Conservation (phyloP, 2,797 vertebrate species). For the Crocidura indochinensis region DNA sequence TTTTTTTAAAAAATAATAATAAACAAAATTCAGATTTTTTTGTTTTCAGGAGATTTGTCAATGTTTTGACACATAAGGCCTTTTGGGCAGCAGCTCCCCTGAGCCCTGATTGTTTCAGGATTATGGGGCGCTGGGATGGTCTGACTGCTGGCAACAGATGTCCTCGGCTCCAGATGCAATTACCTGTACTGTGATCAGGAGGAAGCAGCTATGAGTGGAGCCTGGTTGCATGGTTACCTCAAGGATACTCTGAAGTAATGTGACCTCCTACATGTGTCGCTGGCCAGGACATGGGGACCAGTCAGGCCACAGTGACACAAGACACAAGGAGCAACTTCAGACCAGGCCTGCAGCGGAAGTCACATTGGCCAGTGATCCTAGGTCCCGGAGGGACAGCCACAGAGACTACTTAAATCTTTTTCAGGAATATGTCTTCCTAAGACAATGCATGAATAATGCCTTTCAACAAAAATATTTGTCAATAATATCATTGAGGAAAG, state of each 20-base stretch:
- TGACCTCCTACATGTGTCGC: neutral
- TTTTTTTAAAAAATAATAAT: too few species aligned
- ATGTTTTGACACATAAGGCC: neutral
- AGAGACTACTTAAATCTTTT: too few species aligned
- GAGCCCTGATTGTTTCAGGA: constrained; percentile 7
- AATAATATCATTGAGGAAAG: constrained; percentile 9
- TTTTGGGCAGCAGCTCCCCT: neutral
- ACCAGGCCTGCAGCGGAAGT: neutral
- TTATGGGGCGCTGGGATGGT: neutral
- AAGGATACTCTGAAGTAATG: constrained; percentile 64
- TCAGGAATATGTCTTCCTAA: too few species aligned
- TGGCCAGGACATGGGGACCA: neutral
- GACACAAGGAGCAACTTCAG: neutral
- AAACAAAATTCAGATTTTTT: neutral
- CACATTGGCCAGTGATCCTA: neutral
- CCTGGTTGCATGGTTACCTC: constrained; percentile 69
- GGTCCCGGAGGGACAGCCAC: too few species aligned
- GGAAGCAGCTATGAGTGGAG: neutral
- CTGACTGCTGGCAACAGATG: constrained; percentile 60
- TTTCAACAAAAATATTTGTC: neutral
- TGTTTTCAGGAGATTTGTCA: neutral
- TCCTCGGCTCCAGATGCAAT: constrained; percentile 69
- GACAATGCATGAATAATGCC: too few species aligned
- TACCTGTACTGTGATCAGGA: neutral
- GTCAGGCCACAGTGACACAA: constrained; percentile 75